Evolutionary conservation across 2,797 vertebrate genomes (phyloP).

Genomic region (Myioborus miniatus): DNA sequence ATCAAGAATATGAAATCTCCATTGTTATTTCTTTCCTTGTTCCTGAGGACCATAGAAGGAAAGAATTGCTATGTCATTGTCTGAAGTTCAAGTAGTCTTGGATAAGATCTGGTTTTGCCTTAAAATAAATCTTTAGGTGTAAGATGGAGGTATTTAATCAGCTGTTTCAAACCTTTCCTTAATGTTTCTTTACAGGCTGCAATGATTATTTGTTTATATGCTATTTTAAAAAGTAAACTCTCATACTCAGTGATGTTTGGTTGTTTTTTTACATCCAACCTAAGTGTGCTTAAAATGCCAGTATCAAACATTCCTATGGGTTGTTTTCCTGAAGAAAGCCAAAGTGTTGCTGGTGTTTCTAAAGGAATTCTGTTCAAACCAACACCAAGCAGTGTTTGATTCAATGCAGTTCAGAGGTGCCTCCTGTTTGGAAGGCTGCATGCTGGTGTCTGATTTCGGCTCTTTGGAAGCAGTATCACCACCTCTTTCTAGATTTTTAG

Average conservation of each 20-base stretch:
- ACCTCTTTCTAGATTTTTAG: background rate
- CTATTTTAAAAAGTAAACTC: background rate
- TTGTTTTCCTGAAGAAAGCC: background rate
- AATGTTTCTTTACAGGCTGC: background rate
- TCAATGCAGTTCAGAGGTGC: background rate
- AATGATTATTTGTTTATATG: background rate
- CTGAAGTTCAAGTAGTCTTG: background rate
- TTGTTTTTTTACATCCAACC: background rate
- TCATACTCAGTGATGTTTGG: background rate
- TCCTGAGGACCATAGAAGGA: background rate
- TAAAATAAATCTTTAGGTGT: background rate
- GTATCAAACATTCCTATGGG: background rate
- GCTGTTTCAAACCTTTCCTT: background rate
- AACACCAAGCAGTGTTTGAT: background rate
- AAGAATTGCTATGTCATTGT: background rate
- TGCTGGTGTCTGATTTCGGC: background rate
- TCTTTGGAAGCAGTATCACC: background rate
- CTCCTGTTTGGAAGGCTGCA: background rate
- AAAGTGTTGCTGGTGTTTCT: background rate
- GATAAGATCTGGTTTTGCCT: background rate
- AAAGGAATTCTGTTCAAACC: background rate
- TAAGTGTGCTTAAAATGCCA: background rate
- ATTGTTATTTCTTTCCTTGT: background rate
- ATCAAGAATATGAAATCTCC: background rate
- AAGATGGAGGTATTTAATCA: background rate